Conservation (phyloP, 2,113 vertebrate species). For the Prinia subflava region DNA sequence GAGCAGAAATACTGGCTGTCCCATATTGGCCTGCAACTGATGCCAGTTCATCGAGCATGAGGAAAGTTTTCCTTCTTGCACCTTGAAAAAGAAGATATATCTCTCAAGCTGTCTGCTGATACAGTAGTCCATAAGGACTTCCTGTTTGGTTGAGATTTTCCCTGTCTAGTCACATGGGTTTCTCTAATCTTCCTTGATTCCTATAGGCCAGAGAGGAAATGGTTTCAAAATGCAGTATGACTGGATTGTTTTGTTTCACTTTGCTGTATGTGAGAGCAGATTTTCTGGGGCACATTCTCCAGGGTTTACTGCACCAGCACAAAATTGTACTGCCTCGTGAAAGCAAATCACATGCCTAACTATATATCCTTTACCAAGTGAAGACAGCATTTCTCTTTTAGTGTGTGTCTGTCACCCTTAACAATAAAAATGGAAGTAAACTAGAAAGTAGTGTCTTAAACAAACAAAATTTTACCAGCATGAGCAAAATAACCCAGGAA, state of each 20-base stretch:
- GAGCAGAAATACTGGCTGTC: background rate
- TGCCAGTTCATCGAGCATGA: background rate
- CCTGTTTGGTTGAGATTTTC: background rate
- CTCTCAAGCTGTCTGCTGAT: background rate
- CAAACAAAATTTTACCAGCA: background rate
- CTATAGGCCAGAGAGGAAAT: background rate
- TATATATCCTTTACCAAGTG: background rate
- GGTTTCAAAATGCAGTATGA: background rate
- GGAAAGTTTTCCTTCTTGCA: background rate
- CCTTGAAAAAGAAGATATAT: background rate
- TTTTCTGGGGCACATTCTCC: background rate
- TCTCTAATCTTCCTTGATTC: background rate
- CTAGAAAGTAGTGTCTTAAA: background rate
- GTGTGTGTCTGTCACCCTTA: background rate
- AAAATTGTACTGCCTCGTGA: background rate
- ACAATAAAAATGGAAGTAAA: background rate
- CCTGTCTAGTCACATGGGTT: rapidly evolving
- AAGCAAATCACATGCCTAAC: background rate
- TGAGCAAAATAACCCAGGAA: background rate
- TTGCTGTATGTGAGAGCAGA: background rate
- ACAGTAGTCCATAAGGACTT: background rate
- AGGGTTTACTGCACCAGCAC: background rate
- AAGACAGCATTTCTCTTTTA: background rate
- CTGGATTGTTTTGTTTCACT: background rate
- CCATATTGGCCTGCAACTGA: background rate